Percentiles rank a stretch among this genome's conserved stretches.
Evolutionary conservation across 2,113 vertebrate species (phyloP).

Genomic region (Atlantisia rogersi): DNA sequence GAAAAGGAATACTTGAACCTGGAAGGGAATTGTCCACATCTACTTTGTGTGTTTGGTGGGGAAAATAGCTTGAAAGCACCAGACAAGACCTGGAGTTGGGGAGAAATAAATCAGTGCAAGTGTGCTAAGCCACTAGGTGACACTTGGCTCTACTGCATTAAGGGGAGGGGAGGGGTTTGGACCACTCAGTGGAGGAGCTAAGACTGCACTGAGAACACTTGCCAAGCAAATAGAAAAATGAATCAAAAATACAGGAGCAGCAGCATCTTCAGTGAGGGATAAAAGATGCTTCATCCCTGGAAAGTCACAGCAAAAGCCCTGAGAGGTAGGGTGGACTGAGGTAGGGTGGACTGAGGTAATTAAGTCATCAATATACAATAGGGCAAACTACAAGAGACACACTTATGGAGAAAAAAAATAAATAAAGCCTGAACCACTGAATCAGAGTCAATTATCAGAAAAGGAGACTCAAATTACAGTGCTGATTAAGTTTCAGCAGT

Average conservation of each 20-base stretch:
- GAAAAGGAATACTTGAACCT: constrained; percentile 68
- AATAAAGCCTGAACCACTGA: constrained; percentile 14
- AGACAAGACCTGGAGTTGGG: constrained; percentile 68
- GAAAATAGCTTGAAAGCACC: constrained; percentile 57
- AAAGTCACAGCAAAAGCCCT: background rate
- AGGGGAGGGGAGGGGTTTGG: background rate
- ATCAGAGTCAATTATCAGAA: background rate
- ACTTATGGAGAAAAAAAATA: background rate
- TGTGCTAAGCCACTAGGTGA: constrained; percentile 30
- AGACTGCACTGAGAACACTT: background rate
- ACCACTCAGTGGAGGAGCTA: background rate
- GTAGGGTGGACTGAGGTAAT: background rate
- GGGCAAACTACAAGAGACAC: background rate
- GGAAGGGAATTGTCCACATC: constrained; percentile 56
- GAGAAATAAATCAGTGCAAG: constrained; percentile 63
- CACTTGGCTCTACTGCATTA: background rate
- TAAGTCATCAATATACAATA: background rate
- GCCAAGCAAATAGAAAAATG: background rate
- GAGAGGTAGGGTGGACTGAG: background rate
- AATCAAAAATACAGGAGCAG: background rate
- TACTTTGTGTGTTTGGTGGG: constrained; percentile 61
- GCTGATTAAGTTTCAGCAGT: background rate
- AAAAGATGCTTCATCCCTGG: background rate
- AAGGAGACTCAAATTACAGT: background rate
- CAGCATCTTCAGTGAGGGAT: background rate